These are phyloP conservation scores for Pseudochirops corinnae DNA, from an alignment of 2,797 vertebrate genomes.

Conservation along the genomic window DNA sequence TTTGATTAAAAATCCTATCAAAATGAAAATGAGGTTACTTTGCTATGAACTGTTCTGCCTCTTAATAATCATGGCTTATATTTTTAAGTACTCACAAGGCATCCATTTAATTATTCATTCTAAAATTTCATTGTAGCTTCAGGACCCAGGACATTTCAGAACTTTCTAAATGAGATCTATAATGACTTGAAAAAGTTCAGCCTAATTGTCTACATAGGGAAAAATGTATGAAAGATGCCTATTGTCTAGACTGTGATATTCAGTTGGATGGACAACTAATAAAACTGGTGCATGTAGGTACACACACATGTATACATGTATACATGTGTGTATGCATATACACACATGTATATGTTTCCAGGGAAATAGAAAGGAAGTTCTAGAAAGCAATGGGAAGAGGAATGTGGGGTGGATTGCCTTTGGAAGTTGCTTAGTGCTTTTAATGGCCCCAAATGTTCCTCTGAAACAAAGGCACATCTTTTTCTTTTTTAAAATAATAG, in stretches of 20 bases:
- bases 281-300: background rate
- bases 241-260: background rate
- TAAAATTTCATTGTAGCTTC: constrained; percentile 2
- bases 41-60: background rate
- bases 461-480: background rate
- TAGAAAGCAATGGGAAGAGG: background rate
- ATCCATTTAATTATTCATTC: constrained; percentile 2
- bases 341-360: too few relatives aligned
- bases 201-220: background rate
- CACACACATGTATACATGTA: background rate
- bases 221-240: background rate
- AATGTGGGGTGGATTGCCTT: background rate
- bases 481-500: background rate
- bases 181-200: background rate
- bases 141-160: background rate
- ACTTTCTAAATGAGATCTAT: background rate
- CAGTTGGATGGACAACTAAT: background rate
- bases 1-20: constrained; percentile 4
- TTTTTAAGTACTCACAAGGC: background rate
- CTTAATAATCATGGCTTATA: background rate
- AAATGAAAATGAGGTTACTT: background rate
- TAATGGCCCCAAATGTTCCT: background rate
- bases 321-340: background rate
- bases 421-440: background rate
- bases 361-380: background rate